phyloP scores from a whole-genome alignment of 2,888 invertebrate genomes.

The Aleiodes testaceus region DNA sequence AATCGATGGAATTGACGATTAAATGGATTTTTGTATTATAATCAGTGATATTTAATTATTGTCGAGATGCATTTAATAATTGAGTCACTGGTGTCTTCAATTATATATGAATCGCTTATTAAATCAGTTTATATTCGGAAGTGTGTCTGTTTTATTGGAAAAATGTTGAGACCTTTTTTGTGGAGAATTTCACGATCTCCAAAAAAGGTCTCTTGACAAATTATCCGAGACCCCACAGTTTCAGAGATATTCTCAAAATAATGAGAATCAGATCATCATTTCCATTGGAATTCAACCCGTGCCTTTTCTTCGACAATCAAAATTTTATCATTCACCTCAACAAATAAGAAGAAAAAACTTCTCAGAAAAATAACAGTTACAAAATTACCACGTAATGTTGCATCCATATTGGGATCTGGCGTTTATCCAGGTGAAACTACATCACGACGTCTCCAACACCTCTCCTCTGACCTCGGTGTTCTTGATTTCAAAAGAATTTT shows the following conservation, averaged over 20 bases:
- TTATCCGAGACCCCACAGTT: too few relatives aligned
- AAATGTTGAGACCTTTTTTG: too few relatives aligned
- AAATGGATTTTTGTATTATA: slow-evolving; percentile 26
- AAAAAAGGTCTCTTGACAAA: too few relatives aligned
- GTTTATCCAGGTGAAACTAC: slow-evolving; percentile 47
- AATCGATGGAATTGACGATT: not conserved
- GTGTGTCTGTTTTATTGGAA: not conserved
- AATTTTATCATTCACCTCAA: too few relatives aligned
- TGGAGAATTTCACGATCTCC: too few relatives aligned
- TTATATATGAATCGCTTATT: slow-evolving; percentile 14
- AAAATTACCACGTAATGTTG: slow-evolving; percentile 1
- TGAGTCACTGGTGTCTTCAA: not conserved
- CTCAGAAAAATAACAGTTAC: not conserved
- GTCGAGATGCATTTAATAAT: slow-evolving; percentile 21
- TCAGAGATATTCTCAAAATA: too few relatives aligned
- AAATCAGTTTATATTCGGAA: slow-evolving; percentile 23
- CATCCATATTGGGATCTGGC: slow-evolving; percentile 37
- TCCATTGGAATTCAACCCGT: too few relatives aligned
- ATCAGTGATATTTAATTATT: slow-evolving; percentile 38
- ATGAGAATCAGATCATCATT: too few relatives aligned
- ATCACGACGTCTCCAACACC: not conserved
- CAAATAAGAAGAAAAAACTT: not conserved
- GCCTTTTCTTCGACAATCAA: too few relatives aligned
- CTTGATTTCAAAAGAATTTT: slow-evolving; percentile 43
- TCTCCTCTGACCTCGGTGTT: slow-evolving; percentile 13